These are phyloP conservation scores for Phrynosoma blainvillii DNA, from an alignment of 2,113 vertebrate genomes.

Conservation along the genomic window DNA sequence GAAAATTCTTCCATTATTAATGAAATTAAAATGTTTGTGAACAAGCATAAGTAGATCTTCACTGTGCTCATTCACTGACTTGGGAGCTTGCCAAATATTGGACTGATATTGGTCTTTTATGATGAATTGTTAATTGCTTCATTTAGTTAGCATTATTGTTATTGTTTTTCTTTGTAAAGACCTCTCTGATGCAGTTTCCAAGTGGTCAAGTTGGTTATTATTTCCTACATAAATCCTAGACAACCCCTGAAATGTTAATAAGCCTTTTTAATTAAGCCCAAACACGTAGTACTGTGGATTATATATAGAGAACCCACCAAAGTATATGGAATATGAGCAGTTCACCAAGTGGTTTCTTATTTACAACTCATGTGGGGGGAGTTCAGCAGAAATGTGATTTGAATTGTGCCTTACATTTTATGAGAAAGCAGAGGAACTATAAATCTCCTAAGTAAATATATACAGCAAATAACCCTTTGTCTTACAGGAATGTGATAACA, in stretches of 20 bases:
- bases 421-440: neutral
- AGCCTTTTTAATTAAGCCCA: conserved; percentile 43
- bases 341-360: neutral
- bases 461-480: no score
- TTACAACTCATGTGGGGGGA: neutral
- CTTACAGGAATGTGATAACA: neutral
- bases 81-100: conserved; percentile 36
- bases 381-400: neutral
- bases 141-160: conserved; percentile 46
- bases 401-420: neutral
- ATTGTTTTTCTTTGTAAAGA: conserved; percentile 38
- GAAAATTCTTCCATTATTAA: conserved; percentile 48
- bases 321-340: conserved; percentile 20
- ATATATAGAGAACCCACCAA: neutral
- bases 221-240: conserved; percentile 44
- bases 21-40: conserved; percentile 48
- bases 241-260: conserved; percentile 47
- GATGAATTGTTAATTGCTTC: conserved; percentile 36
- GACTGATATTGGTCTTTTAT: conserved; percentile 47
- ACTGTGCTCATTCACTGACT: conserved; percentile 23
- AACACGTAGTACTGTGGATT: conserved; percentile 33
- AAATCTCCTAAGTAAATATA: neutral
- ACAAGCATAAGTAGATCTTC: conserved; percentile 21
- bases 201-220: conserved; percentile 49
- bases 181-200: conserved; percentile 11